phyloP scores from a whole-genome alignment of 1,140 invertebrate genomes.

The Campoletis sonorensis region DNA sequence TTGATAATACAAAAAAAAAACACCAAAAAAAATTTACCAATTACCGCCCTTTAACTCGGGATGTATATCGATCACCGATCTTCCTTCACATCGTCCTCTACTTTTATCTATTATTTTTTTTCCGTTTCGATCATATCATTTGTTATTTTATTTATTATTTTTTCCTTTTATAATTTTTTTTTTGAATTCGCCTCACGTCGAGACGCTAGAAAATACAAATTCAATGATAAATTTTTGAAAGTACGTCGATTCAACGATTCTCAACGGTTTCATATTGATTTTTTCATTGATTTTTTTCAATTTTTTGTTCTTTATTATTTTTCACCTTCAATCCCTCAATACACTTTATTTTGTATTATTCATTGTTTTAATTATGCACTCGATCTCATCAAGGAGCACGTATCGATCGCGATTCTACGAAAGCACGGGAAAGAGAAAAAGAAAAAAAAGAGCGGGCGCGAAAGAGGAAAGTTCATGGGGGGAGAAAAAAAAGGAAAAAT shows the following conservation, averaged over 20 bases:
- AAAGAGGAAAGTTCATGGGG: conserved; percentile 30
- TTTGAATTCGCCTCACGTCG: not conserved
- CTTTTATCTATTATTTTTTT: conserved; percentile 47
- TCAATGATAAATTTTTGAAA: not conserved
- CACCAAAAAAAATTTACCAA: conserved; percentile 24
- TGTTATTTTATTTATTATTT: not conserved
- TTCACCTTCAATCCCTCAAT: conserved; percentile 24
- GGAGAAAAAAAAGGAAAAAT: conserved; percentile 9
- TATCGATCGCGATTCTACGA: conserved; percentile 70
- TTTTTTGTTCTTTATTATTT: conserved; percentile 12
- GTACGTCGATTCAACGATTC: not conserved
- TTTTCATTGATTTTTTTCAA: conserved; percentile 30
- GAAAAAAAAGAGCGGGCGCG: not conserved
- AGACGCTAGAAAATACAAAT: not conserved
- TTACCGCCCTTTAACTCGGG: conserved; percentile 66
- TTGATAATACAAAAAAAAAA: conserved; percentile 38
- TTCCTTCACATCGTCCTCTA: conserved; percentile 46
- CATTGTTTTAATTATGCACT: conserved; percentile 29
- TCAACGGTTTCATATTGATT: not conserved
- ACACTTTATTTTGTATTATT: conserved; percentile 47
- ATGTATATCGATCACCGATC: conserved; percentile 71
- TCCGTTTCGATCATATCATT: not conserved
- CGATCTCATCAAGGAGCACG: conserved; percentile 49
- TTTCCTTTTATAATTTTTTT: not conserved
- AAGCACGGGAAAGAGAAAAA: conserved; percentile 26